Base-by-base conservation (phyloP, 2,888 invertebrate species). In the Penaeus monodon region DNA sequence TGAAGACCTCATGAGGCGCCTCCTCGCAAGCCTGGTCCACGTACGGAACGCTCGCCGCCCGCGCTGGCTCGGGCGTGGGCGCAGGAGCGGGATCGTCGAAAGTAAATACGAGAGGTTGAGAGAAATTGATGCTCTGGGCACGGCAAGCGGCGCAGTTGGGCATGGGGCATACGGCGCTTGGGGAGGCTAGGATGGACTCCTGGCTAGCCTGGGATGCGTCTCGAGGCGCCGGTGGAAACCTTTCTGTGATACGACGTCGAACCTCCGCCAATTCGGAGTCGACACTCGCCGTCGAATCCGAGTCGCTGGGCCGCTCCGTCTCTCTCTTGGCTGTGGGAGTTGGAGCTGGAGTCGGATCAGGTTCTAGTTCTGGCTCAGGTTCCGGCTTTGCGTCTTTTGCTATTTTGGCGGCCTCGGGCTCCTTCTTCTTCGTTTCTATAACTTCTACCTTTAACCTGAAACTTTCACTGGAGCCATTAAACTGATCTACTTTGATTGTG, bases 161-260 rank as follows among this genome's bases (percentile, higher is more conserved):
- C 86, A 87, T 87, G 78, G 86, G 83, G 65, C 86, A 87, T 44
- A 87, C 79, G 33, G 86, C 86, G 79, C 86, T 87, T 1, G 86
- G 86, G 33, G 86, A 87, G 24, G 82, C 86, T 65, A 87, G 44
- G 29, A 87, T 79, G 2, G 86, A 87, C 83, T 87, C 86, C 73
- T 87, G 86, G 64, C 86, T 87, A 20, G 79, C 79, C 65, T 83
- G 78, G 20, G 83, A 80, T 63, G 73, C 86, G 14, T 80, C 82
- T 17, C 86, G 78, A 27, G 86, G 86, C 33, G 77, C 78, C 20
- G 86, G 86, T n/a, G 86, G 86, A 66, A 87, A 87, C 64, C 86
- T 78, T 70, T 87, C 83, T 10, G 83, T 87, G 73, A 87, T 79
- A 22, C 86, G 82, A 33, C 86, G 86, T 24, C 83, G 78, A 29